Evolutionary conservation across 2,113 vertebrate genomes (phyloP), one percentile per base, ranked within the genome.

Genomic region (Leucopsar rothschildi): DNA sequence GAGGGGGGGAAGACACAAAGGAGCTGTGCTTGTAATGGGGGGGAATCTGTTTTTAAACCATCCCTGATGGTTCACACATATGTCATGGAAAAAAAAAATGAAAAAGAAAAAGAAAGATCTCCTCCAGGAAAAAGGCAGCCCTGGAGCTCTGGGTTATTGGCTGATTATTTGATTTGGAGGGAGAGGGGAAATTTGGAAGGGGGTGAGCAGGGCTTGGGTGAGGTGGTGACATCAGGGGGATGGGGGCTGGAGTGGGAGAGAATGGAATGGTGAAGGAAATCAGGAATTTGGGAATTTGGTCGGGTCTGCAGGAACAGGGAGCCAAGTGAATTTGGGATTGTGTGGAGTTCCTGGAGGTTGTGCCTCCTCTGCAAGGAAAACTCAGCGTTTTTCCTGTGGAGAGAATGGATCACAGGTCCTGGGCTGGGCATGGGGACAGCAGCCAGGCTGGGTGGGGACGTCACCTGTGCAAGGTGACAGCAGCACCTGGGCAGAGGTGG

Each of bases 401-500:
- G 42, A 18, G 57, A 44, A 56, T 15, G 72, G 78, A 5, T 35
- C 3, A 6, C 27, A 23, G 24, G 17, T 15, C 75, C 87, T 56
- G 8, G 76, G 10, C 17, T 31, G 3, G 0, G 0, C 9, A 15
- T 6, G 40, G 40, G 40, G 13, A 40, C 40, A 40, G 40, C 40
- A 40, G 40, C 40, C 40, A 40, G 40, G 12, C 40, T 11, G 11
- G 40, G 40, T 12, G 40, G 11, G 27, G 7, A 2, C 13, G 35
- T 12, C 69, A 23, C 24, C 50, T 57, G 1, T 0, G 3, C 1
- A 0, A 37, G 75, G 70, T 20, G 73, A 2, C 69, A 71, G 2
- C 27, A 21, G 60, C 35, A 35, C 29, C n/a, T 9, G 27, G 39
- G 13, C 9, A 15, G 20, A 6, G 69, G 40, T 53, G 75, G 60